Evolutionary conservation across 2,797 vertebrate species (phyloP).

Genomic region (Ctenochaetus hawaiiensis): DNA sequence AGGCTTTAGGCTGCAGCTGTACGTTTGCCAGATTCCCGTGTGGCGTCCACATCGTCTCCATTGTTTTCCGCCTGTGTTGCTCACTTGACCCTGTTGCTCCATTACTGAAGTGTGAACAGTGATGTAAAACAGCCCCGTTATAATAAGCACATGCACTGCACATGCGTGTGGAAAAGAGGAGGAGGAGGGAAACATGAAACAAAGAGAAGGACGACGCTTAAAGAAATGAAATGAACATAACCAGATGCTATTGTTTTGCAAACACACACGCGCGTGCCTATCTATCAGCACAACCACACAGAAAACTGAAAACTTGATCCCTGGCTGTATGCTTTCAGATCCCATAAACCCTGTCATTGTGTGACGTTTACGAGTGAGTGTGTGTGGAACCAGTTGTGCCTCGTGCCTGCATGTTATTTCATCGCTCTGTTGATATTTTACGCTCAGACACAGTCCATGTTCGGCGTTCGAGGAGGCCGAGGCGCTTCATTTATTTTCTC

Average conservation of each 20-base stretch:
- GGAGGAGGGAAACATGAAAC: neutral
- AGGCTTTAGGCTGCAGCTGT: conserved; percentile 57
- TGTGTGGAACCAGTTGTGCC: conserved; percentile 60
- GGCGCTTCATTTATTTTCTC: conserved; percentile 43
- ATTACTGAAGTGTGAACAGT: conserved; percentile 66
- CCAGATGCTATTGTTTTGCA: conserved; percentile 53
- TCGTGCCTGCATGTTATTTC: conserved; percentile 66
- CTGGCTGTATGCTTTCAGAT: conserved; percentile 69
- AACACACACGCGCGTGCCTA: conserved; percentile 6
- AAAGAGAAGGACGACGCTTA: conserved; percentile 1
- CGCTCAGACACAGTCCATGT: conserved; percentile 64
- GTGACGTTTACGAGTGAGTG: conserved; percentile 66
- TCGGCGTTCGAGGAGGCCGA: conserved; percentile 16
- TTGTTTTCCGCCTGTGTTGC: conserved; percentile 47
- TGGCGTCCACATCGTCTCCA: conserved; percentile 49
- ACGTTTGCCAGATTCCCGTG: conserved; percentile 47
- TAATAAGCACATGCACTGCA: conserved; percentile 26
- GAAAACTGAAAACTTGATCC: conserved; percentile 51
- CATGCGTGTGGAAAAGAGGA: conserved; percentile 6
- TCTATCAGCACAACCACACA: conserved; percentile 22
- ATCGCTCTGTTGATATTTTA: conserved; percentile 68
- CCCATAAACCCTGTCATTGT: conserved; percentile 57
- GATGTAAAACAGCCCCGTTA: conserved; percentile 70
- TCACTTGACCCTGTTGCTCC: conserved; percentile 59
- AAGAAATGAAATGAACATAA: conserved; percentile 34